A percentile compares a stretch with the other conserved stretches of the same genome.
These are phyloP conservation scores for Calephelis nemesis DNA, from an alignment of 1,140 invertebrate species.

Conservation along the genomic window DNA sequence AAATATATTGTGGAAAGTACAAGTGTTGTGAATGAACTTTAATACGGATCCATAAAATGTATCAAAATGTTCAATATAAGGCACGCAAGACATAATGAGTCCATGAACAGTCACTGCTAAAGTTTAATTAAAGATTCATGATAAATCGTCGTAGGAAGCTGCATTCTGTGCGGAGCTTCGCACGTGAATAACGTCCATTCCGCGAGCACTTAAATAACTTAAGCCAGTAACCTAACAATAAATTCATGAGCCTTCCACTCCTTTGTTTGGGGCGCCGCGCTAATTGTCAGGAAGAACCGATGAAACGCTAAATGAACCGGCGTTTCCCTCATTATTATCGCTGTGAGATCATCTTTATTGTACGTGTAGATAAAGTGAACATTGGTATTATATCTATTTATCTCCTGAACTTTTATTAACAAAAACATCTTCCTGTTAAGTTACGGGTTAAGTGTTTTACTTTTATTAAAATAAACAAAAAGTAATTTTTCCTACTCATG, in stretches of 20 bases:
- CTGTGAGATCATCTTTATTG: conserved; percentile 21
- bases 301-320: conserved; percentile 60
- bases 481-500: too few relatives aligned
- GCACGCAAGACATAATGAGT: conserved; percentile 59
- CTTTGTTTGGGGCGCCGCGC: conserved; percentile 62
- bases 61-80: conserved; percentile 38
- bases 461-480: too few relatives aligned
- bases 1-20: too few relatives aligned
- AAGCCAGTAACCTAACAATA: conserved; percentile 74
- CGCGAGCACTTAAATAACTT: conserved; percentile 75
- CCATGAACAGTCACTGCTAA: conserved; percentile 61
- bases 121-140: conserved; percentile 79
- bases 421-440: too few relatives aligned
- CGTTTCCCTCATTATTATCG: conserved; percentile 41
- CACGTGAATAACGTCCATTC: conserved; percentile 69
- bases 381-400: too few relatives aligned
- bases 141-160: conserved; percentile 75
- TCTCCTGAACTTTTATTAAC: too few relatives aligned
- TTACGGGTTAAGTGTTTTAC: too few relatives aligned
- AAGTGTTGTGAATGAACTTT: too few relatives aligned
- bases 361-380: conserved; percentile 6
- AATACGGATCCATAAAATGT: too few relatives aligned
- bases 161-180: conserved; percentile 65
- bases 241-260: conserved; percentile 66
- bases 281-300: conserved; percentile 72